Evolutionary conservation across 2,113 vertebrate genomes (phyloP), one percentile per base, ranked within the genome.

Genomic region (Trogon surrucura): DNA sequence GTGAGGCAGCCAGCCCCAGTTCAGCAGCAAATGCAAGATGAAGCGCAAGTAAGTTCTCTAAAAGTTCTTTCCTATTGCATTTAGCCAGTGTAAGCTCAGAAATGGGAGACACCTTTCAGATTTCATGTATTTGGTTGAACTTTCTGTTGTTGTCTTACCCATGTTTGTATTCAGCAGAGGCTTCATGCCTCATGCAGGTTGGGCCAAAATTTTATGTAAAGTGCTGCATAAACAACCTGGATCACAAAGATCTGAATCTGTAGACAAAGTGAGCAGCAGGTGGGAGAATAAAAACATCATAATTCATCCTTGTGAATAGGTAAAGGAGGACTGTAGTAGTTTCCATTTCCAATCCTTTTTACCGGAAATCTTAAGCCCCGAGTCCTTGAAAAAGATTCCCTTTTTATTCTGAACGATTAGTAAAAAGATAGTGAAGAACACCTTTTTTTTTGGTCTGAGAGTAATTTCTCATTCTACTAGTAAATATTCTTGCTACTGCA

Each of bases 1-100:
- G 98, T 98, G 80, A 97, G 98, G 85, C 98, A 98, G 85, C 98
- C 98, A 16, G 97, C 97, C 1, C 91, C 97, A 5, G 88, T 95
- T 5, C 98, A 98, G 88, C 96, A 97, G 17, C 98, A 98, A 61
- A 97, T 58, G 74, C 98, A 98, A 57, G 97, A 98, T 47, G 98
- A 98, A 54, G 70, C 89, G 45, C 96, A 97, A 87, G 98, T 98
- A 89, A 97, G 97, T 69, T 92, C 32, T 86, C 69, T 58, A 13
- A 51, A 81, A 48, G 32, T 69, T 16, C 13, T 34, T 74, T 72
- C 27, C 18, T 45, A 3, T 53, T 69, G 32, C 1, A 0, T 79
- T 96, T 88, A 58, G 34, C 45, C 47, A 47, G 9, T n/a, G 12
- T 44, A 36, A 65, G 23, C 14, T 80, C 38, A 72, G 69, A 90